phyloP scores from a whole-genome alignment of 2,797 vertebrate genomes.

The Falco naumanni region DNA sequence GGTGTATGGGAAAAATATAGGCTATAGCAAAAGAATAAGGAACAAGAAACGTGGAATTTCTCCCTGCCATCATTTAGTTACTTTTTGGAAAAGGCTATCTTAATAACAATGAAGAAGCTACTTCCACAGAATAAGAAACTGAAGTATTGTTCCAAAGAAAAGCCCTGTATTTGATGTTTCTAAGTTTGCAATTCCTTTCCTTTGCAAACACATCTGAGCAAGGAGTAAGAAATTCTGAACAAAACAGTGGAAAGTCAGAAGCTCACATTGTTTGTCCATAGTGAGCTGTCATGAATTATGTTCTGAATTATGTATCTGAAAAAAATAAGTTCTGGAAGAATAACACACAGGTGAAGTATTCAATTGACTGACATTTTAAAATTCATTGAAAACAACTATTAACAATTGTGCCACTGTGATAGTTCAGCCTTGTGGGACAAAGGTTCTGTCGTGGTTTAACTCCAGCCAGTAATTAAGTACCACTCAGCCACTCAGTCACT shows the following conservation, averaged over 20 bases:
- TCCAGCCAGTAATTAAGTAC: too few relatives aligned
- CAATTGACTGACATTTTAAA: not conserved
- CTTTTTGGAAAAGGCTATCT: not conserved
- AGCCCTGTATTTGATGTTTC: not conserved
- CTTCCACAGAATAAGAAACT: not conserved
- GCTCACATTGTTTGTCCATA: not conserved
- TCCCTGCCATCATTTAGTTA: not conserved
- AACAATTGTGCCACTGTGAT: not conserved
- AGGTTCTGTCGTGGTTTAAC: not conserved
- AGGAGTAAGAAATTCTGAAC: not conserved
- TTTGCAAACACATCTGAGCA: not conserved
- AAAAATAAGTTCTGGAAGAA: conserved; percentile 2
- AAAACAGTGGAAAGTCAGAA: not conserved
- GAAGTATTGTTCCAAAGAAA: not conserved
- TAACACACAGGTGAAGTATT: not conserved
- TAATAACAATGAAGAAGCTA: not conserved
- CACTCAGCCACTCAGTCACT: too few relatives aligned
- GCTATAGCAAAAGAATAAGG: not conserved
- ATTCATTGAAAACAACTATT: not conserved
- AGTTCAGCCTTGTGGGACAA: not conserved
- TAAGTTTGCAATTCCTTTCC: not conserved
- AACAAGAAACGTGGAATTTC: not conserved
- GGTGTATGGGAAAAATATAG: too few relatives aligned
- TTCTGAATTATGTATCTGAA: not conserved
- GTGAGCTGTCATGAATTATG: not conserved